A percentile compares a stretch with the other conserved stretches of the same genome.
These are phyloP conservation scores for Pheosia tremula DNA, from an alignment of 2,888 invertebrate genomes.

Conservation along the genomic window DNA sequence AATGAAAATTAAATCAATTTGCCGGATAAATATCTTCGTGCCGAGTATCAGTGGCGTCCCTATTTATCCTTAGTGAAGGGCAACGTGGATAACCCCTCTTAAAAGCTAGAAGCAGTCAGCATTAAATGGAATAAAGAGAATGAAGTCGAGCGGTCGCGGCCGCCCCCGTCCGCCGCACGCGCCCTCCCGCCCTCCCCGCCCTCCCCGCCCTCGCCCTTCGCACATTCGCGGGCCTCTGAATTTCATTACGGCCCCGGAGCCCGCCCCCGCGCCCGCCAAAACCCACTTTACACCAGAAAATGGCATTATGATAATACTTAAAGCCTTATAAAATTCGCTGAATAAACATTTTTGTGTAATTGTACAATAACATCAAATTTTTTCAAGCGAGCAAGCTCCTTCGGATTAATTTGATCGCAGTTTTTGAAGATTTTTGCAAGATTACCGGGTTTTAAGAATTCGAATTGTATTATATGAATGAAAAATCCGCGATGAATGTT, in stretches of 20 bases:
- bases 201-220: constrained; percentile 35
- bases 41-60: constrained; percentile 81
- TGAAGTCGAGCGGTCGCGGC: constrained; percentile 75
- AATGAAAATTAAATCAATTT: constrained; percentile 85
- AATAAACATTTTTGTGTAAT: constrained; percentile 80
- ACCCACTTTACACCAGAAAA: constrained; percentile 83
- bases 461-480: neutral
- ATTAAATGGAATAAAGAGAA: constrained; percentile 84
- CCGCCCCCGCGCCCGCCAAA: constrained; percentile 69
- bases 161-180: constrained; percentile 45
- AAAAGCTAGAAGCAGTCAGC: constrained; percentile 84
- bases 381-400: constrained; percentile 38
- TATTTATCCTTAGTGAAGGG: constrained; percentile 81
- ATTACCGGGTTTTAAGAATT: neutral
- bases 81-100: constrained; percentile 83
- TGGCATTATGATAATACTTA: constrained; percentile 82
- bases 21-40: constrained; percentile 84
- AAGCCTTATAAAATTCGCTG: constrained; percentile 79
- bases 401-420: constrained; percentile 46
- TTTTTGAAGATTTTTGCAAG: constrained; percentile 23
- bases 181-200: constrained; percentile 20
- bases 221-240: constrained; percentile 69
- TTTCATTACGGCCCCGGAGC: constrained; percentile 77
- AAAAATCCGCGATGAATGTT: neutral
- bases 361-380: constrained; percentile 64